Evolutionary conservation across 2,113 vertebrate genomes (phyloP).

Genomic region (Indri indri): DNA sequence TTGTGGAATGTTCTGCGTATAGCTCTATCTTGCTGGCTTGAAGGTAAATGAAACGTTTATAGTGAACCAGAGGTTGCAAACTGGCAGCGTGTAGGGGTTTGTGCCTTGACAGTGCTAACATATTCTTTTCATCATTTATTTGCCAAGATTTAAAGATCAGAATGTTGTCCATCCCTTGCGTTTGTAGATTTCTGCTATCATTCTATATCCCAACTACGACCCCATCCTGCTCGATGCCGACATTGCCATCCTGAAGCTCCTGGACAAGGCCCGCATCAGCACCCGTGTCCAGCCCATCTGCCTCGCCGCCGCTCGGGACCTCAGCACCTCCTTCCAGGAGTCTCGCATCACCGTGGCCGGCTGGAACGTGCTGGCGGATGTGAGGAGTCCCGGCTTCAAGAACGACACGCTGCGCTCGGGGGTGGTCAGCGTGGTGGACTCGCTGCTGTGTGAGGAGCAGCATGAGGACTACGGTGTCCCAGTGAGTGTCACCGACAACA

Average conservation of each 20-base stretch:
- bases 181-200: slow-evolving; percentile 91
- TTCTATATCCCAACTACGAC: slow-evolving; percentile 94
- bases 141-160: not conserved
- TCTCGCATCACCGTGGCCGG: slow-evolving; percentile 90
- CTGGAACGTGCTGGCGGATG: slow-evolving; percentile 91
- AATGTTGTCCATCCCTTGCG: not conserved
- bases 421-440: slow-evolving; percentile 89
- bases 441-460: slow-evolving; percentile 94
- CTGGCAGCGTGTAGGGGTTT: not conserved
- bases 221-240: slow-evolving; percentile 95
- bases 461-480: slow-evolving; percentile 92
- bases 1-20: not conserved
- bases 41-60: not conserved
- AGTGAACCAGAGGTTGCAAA: not conserved
- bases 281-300: slow-evolving; percentile 94
- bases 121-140: not conserved
- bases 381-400: slow-evolving; percentile 76
- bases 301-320: slow-evolving; percentile 85
- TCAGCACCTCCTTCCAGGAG: slow-evolving; percentile 80
- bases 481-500: slow-evolving; percentile 95
- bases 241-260: slow-evolving; percentile 92
- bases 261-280: slow-evolving; percentile 95
- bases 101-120: not conserved
- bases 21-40: not conserved
- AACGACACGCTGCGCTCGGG: slow-evolving; percentile 91